Base-by-base conservation (phyloP, 2,888 invertebrate species). In the Epicampocera succincta region DNA sequence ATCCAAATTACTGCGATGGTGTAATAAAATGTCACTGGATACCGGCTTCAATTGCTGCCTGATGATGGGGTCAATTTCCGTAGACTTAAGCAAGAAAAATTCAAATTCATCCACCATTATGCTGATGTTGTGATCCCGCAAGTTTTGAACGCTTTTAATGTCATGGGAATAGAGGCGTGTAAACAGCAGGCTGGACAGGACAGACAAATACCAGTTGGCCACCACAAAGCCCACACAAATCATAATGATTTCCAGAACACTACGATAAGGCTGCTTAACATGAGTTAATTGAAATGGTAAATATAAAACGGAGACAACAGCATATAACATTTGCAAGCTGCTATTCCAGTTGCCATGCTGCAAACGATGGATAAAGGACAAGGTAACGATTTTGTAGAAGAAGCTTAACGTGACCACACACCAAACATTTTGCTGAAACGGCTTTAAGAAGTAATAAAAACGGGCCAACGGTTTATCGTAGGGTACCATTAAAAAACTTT, bases 1-100 rank as follows among this genome's bases (percentile, higher is more conserved):
- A 19, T 83, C 73, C 19, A 85, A 71, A 63, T 80, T 84, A 9
- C 79, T 54, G 9, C 83, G 83, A 54, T 81, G 77, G 9, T 71
- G 11, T 3, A 54, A n/a, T 13, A 76, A n/a, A 11, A 72, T 15
- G 11, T 72, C 68, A 15, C 56, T 48, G 5, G 42, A 17, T 3
- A 81, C 80, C 11, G 77, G 9, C 17, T 17, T 9, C 0, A 73
- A 15, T 29, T 81, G 80, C 12, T 72, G 72, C 50, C 17, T 56
- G 2, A 73, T 21, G n/a, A 73, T 21, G 1, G 68, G 38, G 48
- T 66, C 33, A 33, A 38, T 61, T 1, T 48, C n/a, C 3, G 17
- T 54, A 6, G 12, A 8, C 12, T 68, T 72, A 2, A 81, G 29
- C 0, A 56, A 1, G 15, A 42, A 48, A 0, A 48, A 13, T 17